Evolutionary conservation across 2,113 vertebrate species (phyloP).

Genomic region (Oncorhynchus mykiss): DNA sequence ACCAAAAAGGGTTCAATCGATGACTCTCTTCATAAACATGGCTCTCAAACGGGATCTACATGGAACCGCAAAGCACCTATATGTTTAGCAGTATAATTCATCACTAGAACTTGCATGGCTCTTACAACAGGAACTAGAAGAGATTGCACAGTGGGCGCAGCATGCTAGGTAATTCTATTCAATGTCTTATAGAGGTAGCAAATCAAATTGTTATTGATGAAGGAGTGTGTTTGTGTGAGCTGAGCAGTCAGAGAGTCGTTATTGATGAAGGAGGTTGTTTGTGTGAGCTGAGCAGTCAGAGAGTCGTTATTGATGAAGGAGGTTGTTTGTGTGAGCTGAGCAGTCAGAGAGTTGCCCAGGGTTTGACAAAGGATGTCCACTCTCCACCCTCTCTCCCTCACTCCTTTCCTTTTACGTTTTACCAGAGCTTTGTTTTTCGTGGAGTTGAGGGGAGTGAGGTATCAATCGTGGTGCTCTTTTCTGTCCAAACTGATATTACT

Average conservation of each 20-base stretch:
- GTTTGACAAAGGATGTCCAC: constrained; percentile 59
- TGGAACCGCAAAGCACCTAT: too few relatives aligned
- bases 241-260: constrained; percentile 44
- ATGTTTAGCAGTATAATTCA: not conserved
- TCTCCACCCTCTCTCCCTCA: constrained; percentile 39
- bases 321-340: constrained; percentile 12
- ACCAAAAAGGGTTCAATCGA: too few relatives aligned
- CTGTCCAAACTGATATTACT: constrained; percentile 72
- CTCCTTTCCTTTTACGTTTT: constrained; percentile 58
- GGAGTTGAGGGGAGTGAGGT: constrained; percentile 75
- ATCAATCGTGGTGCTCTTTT: constrained; percentile 67
- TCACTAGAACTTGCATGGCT: constrained; percentile 9
- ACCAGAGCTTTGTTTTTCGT: constrained; percentile 62
- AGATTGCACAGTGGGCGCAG: too few relatives aligned
- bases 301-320: constrained; percentile 41
- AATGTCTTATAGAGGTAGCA: constrained; percentile 29
- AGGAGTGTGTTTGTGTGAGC: constrained; percentile 2
- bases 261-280: constrained; percentile 38
- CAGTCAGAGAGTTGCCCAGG: constrained; percentile 47
- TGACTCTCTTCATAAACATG: too few relatives aligned
- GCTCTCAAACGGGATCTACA: too few relatives aligned
- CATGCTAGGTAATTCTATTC: not conserved
- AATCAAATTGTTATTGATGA: constrained; percentile 52
- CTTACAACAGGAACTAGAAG: constrained; percentile 10
- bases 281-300: constrained; percentile 41